Percentiles rank a stretch among this genome's conserved stretches.
Conservation (phyloP, 2,113 vertebrate genomes). For the Mungos mungo region DNA sequence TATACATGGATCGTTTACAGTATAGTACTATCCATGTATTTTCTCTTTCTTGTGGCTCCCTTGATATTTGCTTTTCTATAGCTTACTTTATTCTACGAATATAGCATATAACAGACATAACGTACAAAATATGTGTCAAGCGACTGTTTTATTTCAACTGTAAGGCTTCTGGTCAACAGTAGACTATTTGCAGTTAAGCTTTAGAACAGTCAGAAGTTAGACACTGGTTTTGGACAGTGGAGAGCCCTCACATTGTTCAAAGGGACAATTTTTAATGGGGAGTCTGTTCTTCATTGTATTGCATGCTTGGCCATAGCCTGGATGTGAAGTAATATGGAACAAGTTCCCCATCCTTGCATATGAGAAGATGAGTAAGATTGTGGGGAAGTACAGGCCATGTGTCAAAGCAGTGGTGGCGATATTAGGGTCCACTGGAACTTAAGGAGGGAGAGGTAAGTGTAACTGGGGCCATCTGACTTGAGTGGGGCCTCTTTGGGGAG, state of each 20-base stretch:
- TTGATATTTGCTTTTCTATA: neutral
- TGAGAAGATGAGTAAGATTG: neutral
- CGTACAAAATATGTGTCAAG: neutral
- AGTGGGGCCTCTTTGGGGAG: neutral
- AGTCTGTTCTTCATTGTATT: neutral
- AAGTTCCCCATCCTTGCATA: neutral
- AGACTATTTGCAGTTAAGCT: neutral
- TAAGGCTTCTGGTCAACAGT: neutral
- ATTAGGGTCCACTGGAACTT: neutral
- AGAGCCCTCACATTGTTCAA: neutral
- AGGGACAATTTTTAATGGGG: neutral
- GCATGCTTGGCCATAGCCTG: neutral
- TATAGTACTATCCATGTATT: neutral
- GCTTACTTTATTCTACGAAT: neutral
- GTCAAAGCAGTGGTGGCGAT: neutral
- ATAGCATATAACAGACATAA: neutral
- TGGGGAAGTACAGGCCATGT: neutral
- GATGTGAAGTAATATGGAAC: neutral
- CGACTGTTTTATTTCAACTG: neutral
- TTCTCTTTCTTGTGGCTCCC: neutral
- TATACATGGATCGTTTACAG: neutral
- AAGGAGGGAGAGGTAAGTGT: neutral
- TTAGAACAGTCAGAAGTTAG: neutral
- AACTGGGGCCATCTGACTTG: fast-evolving
- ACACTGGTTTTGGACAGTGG: neutral